Evolutionary conservation across 2,797 vertebrate genomes (phyloP).

Genomic region (Poeciliopsis infans): DNA sequence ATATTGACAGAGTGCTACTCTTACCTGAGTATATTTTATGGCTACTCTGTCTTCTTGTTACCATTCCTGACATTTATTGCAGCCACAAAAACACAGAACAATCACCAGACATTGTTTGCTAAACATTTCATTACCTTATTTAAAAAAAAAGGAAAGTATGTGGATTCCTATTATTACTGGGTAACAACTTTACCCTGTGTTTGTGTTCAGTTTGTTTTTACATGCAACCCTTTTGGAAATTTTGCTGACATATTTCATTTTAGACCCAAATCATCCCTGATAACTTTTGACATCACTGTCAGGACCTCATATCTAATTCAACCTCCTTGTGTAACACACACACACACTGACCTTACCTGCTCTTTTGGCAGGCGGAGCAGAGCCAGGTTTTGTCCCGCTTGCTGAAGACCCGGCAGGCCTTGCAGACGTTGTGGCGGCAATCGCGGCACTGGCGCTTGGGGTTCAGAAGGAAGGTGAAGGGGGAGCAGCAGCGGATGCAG

Average conservation of each 20-base stretch:
- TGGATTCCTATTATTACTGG: background rate
- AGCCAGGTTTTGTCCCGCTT: constrained; percentile 89
- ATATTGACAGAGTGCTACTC: background rate
- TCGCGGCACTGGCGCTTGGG: constrained; percentile 86
- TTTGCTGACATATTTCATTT: constrained; percentile 10
- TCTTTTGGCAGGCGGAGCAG: constrained; percentile 90
- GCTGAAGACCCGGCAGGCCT: constrained; percentile 88
- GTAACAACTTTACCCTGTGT: background rate
- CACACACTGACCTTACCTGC: constrained; percentile 81
- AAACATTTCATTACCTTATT: background rate
- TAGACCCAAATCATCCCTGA: constrained; percentile 33
- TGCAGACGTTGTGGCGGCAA: constrained; percentile 92
- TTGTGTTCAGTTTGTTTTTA: background rate
- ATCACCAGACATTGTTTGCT: background rate
- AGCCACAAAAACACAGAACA: background rate
- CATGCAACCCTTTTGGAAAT: background rate
- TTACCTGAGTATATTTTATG: background rate
- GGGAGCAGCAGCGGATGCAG: constrained; percentile 93
- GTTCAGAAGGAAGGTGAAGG: constrained; percentile 94
- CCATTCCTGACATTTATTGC: background rate
- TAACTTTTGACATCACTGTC: constrained; percentile 39
- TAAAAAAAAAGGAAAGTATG: background rate
- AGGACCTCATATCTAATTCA: constrained; percentile 33
- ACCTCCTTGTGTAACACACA: constrained; percentile 8
- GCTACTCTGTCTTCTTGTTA: background rate